Evolutionary conservation across 2,797 vertebrate genomes (phyloP).

Genomic region (Telmatherina bonti): DNA sequence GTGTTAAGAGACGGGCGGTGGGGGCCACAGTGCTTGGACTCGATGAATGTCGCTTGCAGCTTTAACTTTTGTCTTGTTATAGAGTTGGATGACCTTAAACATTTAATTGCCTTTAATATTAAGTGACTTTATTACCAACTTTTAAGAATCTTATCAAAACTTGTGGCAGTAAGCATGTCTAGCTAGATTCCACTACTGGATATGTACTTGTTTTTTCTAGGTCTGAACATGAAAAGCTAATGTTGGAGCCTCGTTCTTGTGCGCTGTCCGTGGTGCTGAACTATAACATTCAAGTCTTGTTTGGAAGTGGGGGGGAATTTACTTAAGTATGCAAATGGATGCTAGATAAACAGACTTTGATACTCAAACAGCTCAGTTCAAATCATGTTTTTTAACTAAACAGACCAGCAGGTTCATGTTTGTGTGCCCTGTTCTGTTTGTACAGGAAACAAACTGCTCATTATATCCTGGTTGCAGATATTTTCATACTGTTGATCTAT

Average conservation of each 20-base stretch:
- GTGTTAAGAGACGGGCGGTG: too few species aligned
- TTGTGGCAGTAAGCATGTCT: too few species aligned
- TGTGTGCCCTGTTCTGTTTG: background rate
- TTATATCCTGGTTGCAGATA: background rate
- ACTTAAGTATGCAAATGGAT: too few species aligned
- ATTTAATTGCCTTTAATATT: too few species aligned
- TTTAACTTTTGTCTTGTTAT: background rate
- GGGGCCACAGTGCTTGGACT: too few species aligned
- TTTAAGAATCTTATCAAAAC: too few species aligned
- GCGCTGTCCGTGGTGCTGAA: constrained; percentile 13
- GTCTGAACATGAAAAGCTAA: background rate
- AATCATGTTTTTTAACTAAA: background rate
- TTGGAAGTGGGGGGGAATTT: too few species aligned
- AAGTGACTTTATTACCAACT: too few species aligned
- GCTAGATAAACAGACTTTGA: constrained; percentile 1
- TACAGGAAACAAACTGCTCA: background rate
- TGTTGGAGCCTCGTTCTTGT: background rate
- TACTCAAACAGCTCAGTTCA: background rate
- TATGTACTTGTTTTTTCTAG: too few species aligned
- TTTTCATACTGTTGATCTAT: background rate
- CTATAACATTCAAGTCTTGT: background rate
- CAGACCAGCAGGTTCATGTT: background rate
- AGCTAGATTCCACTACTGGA: too few species aligned
- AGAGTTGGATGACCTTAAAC: too few species aligned
- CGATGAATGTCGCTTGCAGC: too few species aligned